Evolutionary conservation across 2,797 vertebrate species (phyloP).

Genomic region (Arremon aurantiirostris): DNA sequence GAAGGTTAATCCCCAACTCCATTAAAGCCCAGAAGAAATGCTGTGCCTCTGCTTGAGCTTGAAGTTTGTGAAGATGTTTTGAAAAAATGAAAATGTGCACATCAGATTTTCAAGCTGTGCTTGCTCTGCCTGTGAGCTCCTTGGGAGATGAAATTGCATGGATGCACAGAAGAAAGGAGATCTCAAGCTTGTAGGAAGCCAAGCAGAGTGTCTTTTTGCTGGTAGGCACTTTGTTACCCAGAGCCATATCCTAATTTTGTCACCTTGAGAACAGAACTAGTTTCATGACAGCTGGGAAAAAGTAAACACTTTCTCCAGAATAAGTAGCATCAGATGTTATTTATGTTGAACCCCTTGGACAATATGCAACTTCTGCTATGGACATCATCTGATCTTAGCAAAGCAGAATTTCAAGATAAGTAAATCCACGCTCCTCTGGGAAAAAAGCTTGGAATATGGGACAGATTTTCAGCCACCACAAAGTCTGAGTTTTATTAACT

Average conservation of each 20-base stretch:
- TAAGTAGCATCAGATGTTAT: background rate
- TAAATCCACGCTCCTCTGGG: background rate
- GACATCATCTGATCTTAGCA: background rate
- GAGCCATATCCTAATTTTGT: background rate
- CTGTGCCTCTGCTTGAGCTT: background rate
- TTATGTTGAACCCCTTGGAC: conserved; percentile 10
- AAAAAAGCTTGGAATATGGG: background rate
- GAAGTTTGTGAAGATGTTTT: background rate
- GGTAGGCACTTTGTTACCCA: background rate
- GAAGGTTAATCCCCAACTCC: conserved; percentile 51
- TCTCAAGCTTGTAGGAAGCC: background rate
- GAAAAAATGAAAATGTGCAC: background rate
- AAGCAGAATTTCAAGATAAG: conserved; percentile 32
- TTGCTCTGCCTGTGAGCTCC: background rate
- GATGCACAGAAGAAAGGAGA: background rate
- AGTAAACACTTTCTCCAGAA: background rate
- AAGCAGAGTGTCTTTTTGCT: background rate
- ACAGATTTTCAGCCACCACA: background rate
- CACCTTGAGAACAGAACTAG: conserved; percentile 17
- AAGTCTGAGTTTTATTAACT: background rate
- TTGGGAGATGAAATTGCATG: background rate
- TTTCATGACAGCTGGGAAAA: background rate
- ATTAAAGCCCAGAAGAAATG: background rate
- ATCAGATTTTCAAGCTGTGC: background rate
- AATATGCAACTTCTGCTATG: background rate